phyloP scores from a whole-genome alignment of 1,140 invertebrate genomes.

The Drosophila santomea region DNA sequence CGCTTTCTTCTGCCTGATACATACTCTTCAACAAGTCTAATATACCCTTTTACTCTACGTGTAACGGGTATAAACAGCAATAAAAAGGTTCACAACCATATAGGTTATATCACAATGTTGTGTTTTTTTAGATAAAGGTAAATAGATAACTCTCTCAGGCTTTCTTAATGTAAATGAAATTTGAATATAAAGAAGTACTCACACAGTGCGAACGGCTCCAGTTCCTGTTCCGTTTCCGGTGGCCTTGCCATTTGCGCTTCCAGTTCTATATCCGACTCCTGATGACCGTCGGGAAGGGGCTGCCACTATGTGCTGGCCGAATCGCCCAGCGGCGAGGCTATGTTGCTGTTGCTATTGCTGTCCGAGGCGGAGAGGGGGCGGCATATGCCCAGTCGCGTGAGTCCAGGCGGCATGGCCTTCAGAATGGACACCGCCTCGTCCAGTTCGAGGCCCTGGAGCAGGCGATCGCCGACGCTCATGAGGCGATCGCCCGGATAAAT shows the following conservation, averaged over 20 bases:
- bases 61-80: too few species aligned
- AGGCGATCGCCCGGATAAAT: constrained; percentile 96
- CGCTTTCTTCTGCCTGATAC: too few species aligned
- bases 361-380: constrained; percentile 89
- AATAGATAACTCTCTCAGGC: neutral
- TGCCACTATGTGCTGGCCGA: constrained; percentile 83
- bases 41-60: too few species aligned
- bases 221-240: constrained; percentile 1
- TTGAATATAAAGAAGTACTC: constrained; percentile 49
- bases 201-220: constrained; percentile 45
- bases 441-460: constrained; percentile 94
- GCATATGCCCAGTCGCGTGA: constrained; percentile 93
- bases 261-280: constrained; percentile 14
- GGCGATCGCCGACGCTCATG: constrained; percentile 94
- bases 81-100: too few species aligned
- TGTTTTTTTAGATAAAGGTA: neutral
- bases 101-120: neutral
- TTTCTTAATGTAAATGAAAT: neutral
- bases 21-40: too few species aligned
- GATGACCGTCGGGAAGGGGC: constrained; percentile 24
- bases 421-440: constrained; percentile 96
- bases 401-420: constrained; percentile 93
- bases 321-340: constrained; percentile 77
- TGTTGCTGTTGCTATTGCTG: constrained; percentile 86
- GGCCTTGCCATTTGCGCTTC: neutral